Conservation (phyloP, 2,113 vertebrate species). For the Carassius carassius region DNA sequence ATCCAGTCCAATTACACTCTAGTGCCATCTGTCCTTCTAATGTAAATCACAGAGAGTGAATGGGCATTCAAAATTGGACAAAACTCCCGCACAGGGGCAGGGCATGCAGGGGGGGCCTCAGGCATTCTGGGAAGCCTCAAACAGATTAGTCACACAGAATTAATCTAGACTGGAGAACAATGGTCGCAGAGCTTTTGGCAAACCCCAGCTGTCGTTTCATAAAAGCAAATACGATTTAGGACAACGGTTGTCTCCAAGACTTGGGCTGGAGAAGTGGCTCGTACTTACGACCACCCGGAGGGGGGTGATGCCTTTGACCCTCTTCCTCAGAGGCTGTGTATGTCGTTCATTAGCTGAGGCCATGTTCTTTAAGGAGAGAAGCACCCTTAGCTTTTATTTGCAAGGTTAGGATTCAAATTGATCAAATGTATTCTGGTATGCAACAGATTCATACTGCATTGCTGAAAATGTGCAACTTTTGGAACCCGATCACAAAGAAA, state of each 20-base stretch:
- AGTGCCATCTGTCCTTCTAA: conserved; percentile 81
- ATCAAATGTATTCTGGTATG: conserved; percentile 6
- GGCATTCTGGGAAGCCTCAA: conserved; percentile 95
- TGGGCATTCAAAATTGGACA: conserved; percentile 73
- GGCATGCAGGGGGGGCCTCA: conserved; percentile 53
- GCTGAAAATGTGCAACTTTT: not conserved
- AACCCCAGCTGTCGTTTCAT: conserved; percentile 96
- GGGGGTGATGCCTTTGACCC: conserved; percentile 59
- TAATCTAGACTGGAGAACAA: conserved; percentile 93
- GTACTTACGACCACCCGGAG: conserved; percentile 77
- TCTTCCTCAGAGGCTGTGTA: conserved; percentile 67
- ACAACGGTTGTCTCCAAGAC: conserved; percentile 81
- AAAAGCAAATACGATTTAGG: conserved; percentile 96
- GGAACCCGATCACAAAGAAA: not conserved
- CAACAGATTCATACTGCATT: too few relatives aligned
- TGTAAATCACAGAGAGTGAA: conserved; percentile 72
- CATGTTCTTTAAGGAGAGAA: conserved; percentile 62
- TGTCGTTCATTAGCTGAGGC: conserved; percentile 50
- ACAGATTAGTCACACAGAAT: conserved; percentile 98
- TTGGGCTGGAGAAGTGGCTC: conserved; percentile 75
- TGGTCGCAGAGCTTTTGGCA: conserved; percentile 87
- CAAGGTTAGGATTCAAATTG: conserved; percentile 41
- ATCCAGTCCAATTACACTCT: conserved; percentile 80
- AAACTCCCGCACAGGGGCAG: conserved; percentile 69
- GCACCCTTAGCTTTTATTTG: conserved; percentile 26